phyloP scores from a whole-genome alignment of 2,797 vertebrate species.

The Mus minutoides region DNA sequence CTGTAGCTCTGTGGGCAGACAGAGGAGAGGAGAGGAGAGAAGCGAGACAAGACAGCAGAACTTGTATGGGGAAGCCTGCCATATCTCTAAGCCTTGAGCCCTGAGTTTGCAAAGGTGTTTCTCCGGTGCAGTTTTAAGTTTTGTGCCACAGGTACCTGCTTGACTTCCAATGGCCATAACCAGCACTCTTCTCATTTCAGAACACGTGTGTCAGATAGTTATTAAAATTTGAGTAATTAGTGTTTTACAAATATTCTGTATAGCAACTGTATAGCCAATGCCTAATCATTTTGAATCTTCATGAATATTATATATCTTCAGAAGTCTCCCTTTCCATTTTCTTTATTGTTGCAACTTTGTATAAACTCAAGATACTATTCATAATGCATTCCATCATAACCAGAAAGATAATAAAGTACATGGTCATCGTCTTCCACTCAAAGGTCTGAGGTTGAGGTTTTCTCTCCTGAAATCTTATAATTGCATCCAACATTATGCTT shows the following conservation, averaged over 20 bases:
- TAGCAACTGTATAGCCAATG: not conserved
- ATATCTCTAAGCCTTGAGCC: not conserved
- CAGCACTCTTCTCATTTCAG: not conserved
- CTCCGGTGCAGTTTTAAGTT: not conserved
- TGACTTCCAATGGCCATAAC: not conserved
- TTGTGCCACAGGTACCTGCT: not conserved
- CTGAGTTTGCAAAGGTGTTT: not conserved
- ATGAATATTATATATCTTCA: not conserved
- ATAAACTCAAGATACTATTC: constrained; percentile 31
- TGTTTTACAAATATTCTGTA: constrained; percentile 51
- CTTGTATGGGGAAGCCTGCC: not conserved
- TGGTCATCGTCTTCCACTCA: not conserved
- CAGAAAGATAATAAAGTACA: not conserved
- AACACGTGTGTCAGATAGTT: not conserved
- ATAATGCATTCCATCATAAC: not conserved
- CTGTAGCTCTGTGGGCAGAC: not conserved
- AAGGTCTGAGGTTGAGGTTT: constrained; percentile 23
- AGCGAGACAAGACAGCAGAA: not conserved
- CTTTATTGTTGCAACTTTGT: constrained; percentile 11
- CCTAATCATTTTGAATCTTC: constrained; percentile 40
- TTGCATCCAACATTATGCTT: not conserved
- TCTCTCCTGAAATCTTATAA: not conserved
- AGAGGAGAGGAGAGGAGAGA: not conserved
- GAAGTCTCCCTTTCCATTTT: not conserved
- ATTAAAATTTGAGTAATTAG: constrained; percentile 43